A percentile compares a stretch with the other conserved stretches of the same genome.
Conservation (phyloP, 2,797 vertebrate species). For the Hafferia zeledoni region DNA sequence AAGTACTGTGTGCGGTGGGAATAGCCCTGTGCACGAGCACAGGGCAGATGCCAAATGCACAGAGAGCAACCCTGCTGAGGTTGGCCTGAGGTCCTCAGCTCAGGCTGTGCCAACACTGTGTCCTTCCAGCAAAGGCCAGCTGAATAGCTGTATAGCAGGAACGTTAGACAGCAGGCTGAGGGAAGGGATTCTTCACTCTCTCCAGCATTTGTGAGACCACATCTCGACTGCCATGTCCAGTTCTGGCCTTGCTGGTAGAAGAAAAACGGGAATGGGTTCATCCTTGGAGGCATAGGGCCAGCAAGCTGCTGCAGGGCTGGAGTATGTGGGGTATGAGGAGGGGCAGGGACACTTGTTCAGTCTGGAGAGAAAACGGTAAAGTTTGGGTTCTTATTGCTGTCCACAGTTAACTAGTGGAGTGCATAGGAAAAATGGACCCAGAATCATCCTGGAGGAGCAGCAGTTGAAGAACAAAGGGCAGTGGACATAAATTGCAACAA, state of each 20-base stretch:
- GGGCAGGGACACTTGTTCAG: neutral
- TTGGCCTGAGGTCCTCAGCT: neutral
- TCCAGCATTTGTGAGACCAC: neutral
- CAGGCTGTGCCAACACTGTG: neutral
- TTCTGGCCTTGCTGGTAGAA: neutral
- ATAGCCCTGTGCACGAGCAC: fast-evolving
- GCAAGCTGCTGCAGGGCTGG: neutral
- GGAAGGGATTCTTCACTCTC: neutral
- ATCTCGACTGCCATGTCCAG: too few species aligned
- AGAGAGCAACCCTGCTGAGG: neutral
- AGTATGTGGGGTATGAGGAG: fast-evolving
- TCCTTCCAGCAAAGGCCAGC: neutral
- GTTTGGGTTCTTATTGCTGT: neutral
- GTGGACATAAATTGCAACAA: neutral
- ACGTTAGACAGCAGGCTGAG: neutral
- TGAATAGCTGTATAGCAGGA: fast-evolving
- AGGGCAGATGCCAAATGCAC: neutral
- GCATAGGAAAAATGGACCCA: neutral
- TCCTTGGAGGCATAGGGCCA: too few species aligned
- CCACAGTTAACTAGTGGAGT: neutral
- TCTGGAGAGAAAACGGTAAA: neutral
- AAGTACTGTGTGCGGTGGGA: neutral
- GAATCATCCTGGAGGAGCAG: neutral
- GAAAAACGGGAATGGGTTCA: neutral
- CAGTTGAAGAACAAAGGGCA: neutral